Evolutionary conservation across 2,888 invertebrate species (phyloP).

Genomic region (Lasioglossum morio): DNA sequence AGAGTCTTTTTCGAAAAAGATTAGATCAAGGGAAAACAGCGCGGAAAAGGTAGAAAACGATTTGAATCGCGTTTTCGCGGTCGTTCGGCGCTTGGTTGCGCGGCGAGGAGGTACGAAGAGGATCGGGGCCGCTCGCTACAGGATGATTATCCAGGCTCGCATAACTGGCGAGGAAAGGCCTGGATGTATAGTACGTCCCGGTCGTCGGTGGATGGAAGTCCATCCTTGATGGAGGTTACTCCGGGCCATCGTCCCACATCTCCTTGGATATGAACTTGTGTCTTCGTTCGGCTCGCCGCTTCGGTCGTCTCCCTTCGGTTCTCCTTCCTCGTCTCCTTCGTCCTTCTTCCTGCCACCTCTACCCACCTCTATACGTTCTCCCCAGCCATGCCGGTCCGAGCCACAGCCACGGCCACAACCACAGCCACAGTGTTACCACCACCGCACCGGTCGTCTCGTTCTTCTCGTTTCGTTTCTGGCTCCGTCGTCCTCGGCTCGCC

Average conservation of each 20-base stretch:
- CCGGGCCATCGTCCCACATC: constrained; percentile 84
- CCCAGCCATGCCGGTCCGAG: constrained; percentile 28
- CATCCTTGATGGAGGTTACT: constrained; percentile 85
- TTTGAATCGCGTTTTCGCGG: background rate
- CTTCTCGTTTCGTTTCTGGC: constrained; percentile 41
- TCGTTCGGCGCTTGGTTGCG: background rate
- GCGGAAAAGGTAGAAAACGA: constrained; percentile 11
- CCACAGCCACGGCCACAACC: background rate
- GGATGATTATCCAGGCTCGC: constrained; percentile 67
- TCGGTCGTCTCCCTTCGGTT: constrained; percentile 66
- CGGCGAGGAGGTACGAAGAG: constrained; percentile 4
- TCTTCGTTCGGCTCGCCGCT: constrained; percentile 77
- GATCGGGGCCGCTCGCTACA: constrained; percentile 71
- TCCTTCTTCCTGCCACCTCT: constrained; percentile 71
- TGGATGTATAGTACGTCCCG: constrained; percentile 66
- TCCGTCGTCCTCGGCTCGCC: constrained; percentile 20
- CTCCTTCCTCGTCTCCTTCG: constrained; percentile 70
- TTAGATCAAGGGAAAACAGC: background rate
- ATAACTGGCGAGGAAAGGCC: constrained; percentile 68
- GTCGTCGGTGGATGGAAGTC: constrained; percentile 77
- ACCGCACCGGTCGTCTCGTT: constrained; percentile 38
- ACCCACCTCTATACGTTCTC: constrained; percentile 44
- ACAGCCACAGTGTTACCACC: background rate
- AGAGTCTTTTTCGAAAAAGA: background rate
- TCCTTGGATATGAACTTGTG: constrained; percentile 81